Evolutionary conservation across 2,113 vertebrate genomes (phyloP).

Genomic region (Axis porcinus): DNA sequence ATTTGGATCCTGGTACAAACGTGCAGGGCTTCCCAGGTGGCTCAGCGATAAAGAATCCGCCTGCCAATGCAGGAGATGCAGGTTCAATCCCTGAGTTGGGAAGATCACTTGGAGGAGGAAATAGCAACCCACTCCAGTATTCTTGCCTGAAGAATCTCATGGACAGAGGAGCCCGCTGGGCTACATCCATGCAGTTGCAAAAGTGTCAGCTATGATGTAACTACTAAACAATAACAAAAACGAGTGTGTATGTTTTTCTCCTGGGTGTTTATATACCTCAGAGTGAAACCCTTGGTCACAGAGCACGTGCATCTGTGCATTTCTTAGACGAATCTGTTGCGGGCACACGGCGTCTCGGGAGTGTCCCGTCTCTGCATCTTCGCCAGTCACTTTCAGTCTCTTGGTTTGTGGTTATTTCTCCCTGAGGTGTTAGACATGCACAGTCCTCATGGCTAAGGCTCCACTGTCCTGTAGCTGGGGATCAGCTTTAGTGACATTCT

Average conservation of each 20-base stretch:
- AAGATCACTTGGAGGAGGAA: neutral
- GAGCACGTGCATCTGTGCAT: fast-evolving
- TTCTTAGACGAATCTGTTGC: fast-evolving
- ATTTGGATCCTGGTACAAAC: neutral
- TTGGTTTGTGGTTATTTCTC: neutral
- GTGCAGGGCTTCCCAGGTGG: neutral
- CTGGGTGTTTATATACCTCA: fast-evolving
- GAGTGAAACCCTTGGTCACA: fast-evolving
- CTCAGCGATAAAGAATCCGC: neutral
- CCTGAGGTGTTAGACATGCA: neutral
- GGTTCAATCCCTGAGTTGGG: neutral
- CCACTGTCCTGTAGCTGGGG: fast-evolving
- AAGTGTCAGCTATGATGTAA: neutral
- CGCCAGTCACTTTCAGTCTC: fast-evolving
- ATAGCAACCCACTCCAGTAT: neutral
- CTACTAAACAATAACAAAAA: neutral
- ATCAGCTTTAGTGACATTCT: fast-evolving
- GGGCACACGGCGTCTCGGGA: fast-evolving
- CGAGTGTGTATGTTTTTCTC: neutral
- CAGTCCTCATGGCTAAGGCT: fast-evolving
- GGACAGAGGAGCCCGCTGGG: neutral
- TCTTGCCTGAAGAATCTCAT: neutral
- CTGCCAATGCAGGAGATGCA: neutral
- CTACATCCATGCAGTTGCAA: fast-evolving
- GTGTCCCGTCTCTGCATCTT: fast-evolving